Percentiles rank a stretch among this genome's conserved stretches.
These are phyloP conservation scores for Helicolenus hilgendorfi DNA, from an alignment of 2,797 vertebrate species.

Conservation along the genomic window DNA sequence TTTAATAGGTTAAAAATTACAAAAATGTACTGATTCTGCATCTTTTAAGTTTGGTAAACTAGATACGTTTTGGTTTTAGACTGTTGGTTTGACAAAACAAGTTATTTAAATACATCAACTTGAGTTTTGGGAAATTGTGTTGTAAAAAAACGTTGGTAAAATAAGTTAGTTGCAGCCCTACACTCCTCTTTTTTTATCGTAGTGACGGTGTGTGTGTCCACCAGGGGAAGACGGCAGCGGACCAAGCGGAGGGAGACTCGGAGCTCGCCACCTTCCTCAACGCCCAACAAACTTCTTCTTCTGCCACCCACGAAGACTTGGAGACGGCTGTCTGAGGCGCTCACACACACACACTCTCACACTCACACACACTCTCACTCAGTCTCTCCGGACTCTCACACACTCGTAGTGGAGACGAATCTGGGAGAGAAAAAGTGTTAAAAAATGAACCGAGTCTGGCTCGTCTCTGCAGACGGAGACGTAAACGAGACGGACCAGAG, in stretches of 20 bases:
- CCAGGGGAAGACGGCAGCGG: constrained; percentile 95
- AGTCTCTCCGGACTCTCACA: constrained; percentile 46
- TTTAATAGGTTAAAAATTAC: too few species aligned
- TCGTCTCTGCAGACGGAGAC: constrained; percentile 22
- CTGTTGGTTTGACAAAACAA: not conserved
- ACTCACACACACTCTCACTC: constrained; percentile 9
- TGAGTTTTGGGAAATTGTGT: not conserved
- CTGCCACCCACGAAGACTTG: constrained; percentile 93
- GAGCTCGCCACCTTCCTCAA: constrained; percentile 94
- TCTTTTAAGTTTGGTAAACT: not conserved
- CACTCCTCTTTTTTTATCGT: not conserved
- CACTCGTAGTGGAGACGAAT: constrained; percentile 8
- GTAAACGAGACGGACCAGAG: not conserved
- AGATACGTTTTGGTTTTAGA: too few species aligned
- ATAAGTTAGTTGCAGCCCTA: not conserved
- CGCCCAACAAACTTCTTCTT: constrained; percentile 85
- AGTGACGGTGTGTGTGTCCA: not conserved
- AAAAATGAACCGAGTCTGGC: not conserved
- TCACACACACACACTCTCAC: not conserved
- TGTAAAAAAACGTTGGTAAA: not conserved
- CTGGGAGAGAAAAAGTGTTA: constrained; percentile 1
- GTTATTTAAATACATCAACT: not conserved
- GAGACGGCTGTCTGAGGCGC: constrained; percentile 97
- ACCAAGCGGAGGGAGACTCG: constrained; percentile 94
- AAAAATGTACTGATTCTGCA: not conserved